Percentiles rank a stretch among this genome's conserved stretches.
phyloP scores from a whole-genome alignment of 64 coral and sea anemone genomes.

The Anthopleura sola region DNA sequence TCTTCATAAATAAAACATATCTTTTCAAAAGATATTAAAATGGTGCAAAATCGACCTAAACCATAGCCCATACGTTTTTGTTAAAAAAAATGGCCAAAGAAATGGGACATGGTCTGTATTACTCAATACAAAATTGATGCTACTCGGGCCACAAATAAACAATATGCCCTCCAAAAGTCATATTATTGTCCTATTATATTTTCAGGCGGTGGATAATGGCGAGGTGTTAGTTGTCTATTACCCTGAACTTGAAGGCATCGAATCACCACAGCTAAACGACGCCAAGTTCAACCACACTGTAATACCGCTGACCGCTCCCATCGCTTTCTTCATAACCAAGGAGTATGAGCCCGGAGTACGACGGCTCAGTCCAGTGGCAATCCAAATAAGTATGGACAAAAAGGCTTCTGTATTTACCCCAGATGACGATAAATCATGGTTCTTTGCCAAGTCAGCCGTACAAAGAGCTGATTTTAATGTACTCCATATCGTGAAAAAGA shows the following conservation, averaged over 20 bases:
- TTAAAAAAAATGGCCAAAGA: neutral
- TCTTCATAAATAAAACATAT: too few relatives aligned
- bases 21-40: too few relatives aligned
- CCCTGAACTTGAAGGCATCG: conserved; percentile 77
- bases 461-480: conserved; percentile 93
- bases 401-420: conserved; percentile 69
- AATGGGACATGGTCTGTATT: neutral
- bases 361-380: conserved; percentile 69
- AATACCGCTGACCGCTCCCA: conserved; percentile 79
- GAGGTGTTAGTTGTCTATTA: conserved; percentile 70
- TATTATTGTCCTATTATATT: neutral
- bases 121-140: too few relatives aligned
- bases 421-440: conserved; percentile 81
- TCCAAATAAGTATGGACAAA: conserved; percentile 72
- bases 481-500: conserved; percentile 72
- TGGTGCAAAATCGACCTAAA: too few relatives aligned
- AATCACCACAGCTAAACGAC: conserved; percentile 61
- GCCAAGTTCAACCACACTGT: conserved; percentile 66
- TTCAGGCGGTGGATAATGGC: conserved; percentile 73
- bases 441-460: conserved; percentile 89
- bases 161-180: too few relatives aligned
- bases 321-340: conserved; percentile 73
- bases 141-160: too few relatives aligned
- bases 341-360: conserved; percentile 63
- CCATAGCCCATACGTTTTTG: too few relatives aligned